phyloP scores from a whole-genome alignment of 2,113 vertebrate genomes.

The Chiloscyllium plagiosum region DNA sequence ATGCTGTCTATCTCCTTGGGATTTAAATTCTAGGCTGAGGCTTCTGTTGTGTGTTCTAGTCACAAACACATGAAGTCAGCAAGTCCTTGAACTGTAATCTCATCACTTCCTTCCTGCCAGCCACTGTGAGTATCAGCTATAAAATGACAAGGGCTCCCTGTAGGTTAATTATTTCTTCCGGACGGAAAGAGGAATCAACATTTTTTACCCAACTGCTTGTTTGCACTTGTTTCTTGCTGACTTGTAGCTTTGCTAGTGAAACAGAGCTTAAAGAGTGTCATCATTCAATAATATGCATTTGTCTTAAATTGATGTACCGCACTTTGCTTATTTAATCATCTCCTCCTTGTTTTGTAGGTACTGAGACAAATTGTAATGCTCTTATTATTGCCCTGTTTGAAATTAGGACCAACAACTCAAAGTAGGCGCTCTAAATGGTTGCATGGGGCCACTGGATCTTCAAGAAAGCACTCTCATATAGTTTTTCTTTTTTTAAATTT shows the following conservation, averaged over 20 bases:
- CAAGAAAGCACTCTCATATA: not conserved
- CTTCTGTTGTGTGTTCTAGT: not conserved
- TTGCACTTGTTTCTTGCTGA: conserved; percentile 4
- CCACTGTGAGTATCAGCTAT: not conserved
- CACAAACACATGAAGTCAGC: not conserved
- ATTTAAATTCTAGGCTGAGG: not conserved
- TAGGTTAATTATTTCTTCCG: conserved; percentile 24
- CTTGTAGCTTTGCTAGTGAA: not conserved
- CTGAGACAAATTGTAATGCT: not conserved
- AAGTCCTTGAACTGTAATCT: not conserved
- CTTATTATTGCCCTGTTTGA: not conserved
- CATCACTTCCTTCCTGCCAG: conserved; percentile 10
- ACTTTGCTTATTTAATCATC: not conserved
- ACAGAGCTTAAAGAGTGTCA: not conserved
- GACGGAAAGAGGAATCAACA: not conserved
- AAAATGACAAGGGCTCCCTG: not conserved
- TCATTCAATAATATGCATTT: not conserved
- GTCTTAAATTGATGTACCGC: not conserved
- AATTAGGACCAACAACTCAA: not conserved
- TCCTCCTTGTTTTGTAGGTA: not conserved
- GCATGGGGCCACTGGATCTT: not conserved
- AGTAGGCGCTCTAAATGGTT: not conserved
- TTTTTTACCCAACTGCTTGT: not conserved
- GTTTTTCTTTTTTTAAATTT: not conserved
- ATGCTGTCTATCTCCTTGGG: not conserved